These are phyloP conservation scores for Sepiola atlantica DNA, from an alignment of 2,888 invertebrate species.

Conservation along the genomic window DNA sequence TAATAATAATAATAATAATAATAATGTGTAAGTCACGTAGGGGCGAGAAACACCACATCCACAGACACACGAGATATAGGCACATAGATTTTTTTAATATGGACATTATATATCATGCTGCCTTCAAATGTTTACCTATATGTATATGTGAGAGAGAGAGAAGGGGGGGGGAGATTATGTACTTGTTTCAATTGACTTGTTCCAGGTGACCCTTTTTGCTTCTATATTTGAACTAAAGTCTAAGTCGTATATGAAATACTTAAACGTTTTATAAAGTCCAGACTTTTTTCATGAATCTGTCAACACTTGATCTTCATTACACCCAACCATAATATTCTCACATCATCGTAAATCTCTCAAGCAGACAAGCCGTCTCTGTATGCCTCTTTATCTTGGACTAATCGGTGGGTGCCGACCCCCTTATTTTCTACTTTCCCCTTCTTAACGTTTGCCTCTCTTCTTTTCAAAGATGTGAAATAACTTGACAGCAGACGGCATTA, in stretches of 20 bases:
- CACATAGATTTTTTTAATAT: too few species aligned
- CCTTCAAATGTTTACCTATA: too few species aligned
- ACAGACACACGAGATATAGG: too few species aligned
- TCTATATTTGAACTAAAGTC: neutral
- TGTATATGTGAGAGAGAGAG: too few species aligned
- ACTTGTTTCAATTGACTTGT: too few species aligned
- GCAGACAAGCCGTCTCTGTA: conserved; percentile 3
- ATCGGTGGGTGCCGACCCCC: neutral
- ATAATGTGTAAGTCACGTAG: too few species aligned
- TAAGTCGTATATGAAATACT: neutral
- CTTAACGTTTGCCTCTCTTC: neutral
- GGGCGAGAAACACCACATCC: too few species aligned
- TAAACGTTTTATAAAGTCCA: neutral
- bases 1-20: too few species aligned
- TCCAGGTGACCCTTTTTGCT: neutral
- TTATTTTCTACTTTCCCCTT: neutral
- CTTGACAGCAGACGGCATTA: neutral
- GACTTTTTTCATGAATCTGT: neutral
- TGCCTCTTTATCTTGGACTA: neutral
- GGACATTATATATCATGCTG: too few species aligned
- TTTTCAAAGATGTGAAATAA: neutral
- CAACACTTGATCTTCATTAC: neutral
- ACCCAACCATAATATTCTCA: neutral
- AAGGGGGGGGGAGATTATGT: too few species aligned
- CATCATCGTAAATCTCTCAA: neutral